Percentiles rank a stretch among this genome's conserved stretches.
Conservation (phyloP, 2,113 vertebrate species). For the Sciurus niger region DNA sequence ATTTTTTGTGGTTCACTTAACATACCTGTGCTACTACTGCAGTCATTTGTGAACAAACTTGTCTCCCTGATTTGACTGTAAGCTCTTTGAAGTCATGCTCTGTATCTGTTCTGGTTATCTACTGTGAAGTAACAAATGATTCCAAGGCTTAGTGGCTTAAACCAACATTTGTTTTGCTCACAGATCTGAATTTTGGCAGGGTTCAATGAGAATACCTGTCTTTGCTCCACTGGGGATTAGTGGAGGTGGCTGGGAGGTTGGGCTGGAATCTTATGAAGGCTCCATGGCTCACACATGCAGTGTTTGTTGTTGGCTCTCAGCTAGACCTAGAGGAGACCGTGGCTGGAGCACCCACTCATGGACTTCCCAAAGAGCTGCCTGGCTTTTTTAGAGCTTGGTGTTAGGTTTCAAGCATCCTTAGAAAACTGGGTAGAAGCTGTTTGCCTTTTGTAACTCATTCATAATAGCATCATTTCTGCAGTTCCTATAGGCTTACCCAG, state of each 20-base stretch:
- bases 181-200: neutral
- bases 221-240: neutral
- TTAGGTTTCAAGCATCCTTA: neutral
- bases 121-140: neutral
- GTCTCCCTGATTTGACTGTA: neutral
- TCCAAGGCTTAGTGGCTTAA: neutral
- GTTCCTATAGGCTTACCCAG: neutral
- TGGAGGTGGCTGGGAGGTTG: neutral
- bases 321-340: no score
- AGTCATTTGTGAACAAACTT: neutral
- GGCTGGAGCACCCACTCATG: neutral
- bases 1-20: neutral
- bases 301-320: neutral
- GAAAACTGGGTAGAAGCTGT: neutral
- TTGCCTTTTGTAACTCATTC: neutral
- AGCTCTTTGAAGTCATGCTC: neutral
- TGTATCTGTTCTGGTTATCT: neutral
- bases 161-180: neutral
- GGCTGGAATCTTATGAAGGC: neutral
- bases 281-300: fast-evolving
- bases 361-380: neutral
- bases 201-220: neutral
- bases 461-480: neutral
- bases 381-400: neutral
- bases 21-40: neutral